Evolutionary conservation across 2,797 vertebrate species (phyloP).

Genomic region (Jordanella pulchra): DNA sequence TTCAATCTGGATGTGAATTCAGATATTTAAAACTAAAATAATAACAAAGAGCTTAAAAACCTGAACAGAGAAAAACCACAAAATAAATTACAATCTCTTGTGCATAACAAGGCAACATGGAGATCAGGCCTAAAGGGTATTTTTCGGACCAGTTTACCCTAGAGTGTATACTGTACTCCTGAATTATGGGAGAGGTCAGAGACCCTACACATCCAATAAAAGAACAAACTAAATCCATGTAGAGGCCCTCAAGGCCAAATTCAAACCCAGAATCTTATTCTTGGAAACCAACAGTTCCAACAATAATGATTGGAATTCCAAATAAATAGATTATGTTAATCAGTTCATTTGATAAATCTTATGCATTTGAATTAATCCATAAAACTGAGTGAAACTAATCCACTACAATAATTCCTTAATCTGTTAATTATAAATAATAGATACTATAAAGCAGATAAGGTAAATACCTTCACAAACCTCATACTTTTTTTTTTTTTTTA

Average conservation of each 20-base stretch:
- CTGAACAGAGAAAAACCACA: no score
- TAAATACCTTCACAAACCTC: not conserved
- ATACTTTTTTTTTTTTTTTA: no score
- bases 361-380: not conserved
- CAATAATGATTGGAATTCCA: not conserved
- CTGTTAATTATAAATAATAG: not conserved
- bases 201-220: not conserved
- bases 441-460: not conserved
- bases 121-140: not conserved
- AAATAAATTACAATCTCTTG: no score
- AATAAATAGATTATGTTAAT: not conserved
- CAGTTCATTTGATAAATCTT: not conserved
- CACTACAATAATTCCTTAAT: not conserved
- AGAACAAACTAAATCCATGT: not conserved
- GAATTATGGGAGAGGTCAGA: not conserved
- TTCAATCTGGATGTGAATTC: no score
- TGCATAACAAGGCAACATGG: not conserved
- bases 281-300: not conserved
- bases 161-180: not conserved
- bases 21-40: no score
- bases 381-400: not conserved
- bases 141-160: no score
- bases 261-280: not conserved
- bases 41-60: no score
- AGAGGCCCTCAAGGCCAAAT: not conserved